Evolutionary conservation across 1,140 invertebrate species (phyloP).

Genomic region (Camponotus vicinus): DNA sequence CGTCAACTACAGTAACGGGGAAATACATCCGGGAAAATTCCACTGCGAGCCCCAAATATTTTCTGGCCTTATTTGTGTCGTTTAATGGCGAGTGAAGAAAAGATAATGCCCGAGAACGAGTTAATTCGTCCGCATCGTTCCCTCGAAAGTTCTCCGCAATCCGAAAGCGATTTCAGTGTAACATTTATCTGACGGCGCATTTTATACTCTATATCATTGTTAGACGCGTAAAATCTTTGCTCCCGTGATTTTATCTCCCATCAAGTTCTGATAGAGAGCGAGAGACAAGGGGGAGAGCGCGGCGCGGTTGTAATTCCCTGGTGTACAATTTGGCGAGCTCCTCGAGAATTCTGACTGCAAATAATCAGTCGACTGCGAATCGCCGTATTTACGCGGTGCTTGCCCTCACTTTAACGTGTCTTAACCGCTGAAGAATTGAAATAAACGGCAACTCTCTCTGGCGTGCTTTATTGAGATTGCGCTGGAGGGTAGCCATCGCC

Average conservation of each 20-base stretch:
- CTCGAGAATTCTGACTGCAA: slow-evolving; percentile 37
- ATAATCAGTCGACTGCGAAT: slow-evolving; percentile 47
- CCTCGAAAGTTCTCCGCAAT: slow-evolving; percentile 16
- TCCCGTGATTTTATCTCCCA: slow-evolving; percentile 17
- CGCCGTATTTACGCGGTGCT: slow-evolving; percentile 17
- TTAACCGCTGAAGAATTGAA: slow-evolving; percentile 56
- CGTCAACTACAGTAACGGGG: slow-evolving; percentile 6
- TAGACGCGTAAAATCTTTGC: slow-evolving; percentile 13
- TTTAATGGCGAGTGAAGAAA: slow-evolving; percentile 73
- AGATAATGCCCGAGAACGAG: slow-evolving; percentile 68
- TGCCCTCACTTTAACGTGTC: slow-evolving; percentile 34
- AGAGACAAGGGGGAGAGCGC: not conserved
- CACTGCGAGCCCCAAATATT: slow-evolving; percentile 56
- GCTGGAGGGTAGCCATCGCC: slow-evolving; percentile 12
- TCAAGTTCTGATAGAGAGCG: slow-evolving; percentile 7
- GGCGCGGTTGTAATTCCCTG: slow-evolving; percentile 17
- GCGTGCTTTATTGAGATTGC: slow-evolving; percentile 52
- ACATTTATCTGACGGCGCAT: slow-evolving; percentile 13
- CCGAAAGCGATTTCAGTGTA: slow-evolving; percentile 1
- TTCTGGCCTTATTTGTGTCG: slow-evolving; percentile 67
- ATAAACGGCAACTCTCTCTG: slow-evolving; percentile 39
- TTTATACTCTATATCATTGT: slow-evolving; percentile 3
- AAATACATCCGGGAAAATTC: slow-evolving; percentile 48
- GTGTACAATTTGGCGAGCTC: slow-evolving; percentile 48
- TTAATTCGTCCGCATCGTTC: slow-evolving; percentile 11